phyloP scores from a whole-genome alignment of 2,797 vertebrate genomes.

The Amblyopsis hoosieri region DNA sequence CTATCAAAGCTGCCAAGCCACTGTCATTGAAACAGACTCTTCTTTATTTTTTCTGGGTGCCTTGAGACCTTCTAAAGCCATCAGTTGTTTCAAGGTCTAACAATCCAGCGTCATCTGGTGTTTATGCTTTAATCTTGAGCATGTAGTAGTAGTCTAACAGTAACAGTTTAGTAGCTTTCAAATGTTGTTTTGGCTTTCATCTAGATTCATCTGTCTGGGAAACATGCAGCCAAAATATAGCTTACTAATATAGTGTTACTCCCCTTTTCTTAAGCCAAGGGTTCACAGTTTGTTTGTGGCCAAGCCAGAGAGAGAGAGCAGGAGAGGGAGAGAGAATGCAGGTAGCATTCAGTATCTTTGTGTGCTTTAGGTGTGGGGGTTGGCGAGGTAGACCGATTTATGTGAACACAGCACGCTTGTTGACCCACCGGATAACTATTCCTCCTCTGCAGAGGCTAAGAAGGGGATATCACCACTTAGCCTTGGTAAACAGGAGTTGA shows the following conservation, averaged over 20 bases:
- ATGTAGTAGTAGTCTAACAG: not conserved
- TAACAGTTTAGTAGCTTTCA: no score
- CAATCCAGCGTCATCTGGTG: not conserved
- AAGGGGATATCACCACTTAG: slow-evolving; percentile 68
- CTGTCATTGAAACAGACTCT: not conserved
- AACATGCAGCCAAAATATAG: not conserved
- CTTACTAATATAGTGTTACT: not conserved
- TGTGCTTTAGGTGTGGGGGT: slow-evolving; percentile 20
- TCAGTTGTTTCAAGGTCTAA: not conserved
- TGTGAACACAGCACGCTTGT: slow-evolving; percentile 62
- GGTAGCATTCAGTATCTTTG: not conserved
- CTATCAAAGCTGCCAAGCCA: not conserved
- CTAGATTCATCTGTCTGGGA: not conserved
- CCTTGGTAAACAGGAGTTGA: slow-evolving; percentile 70
- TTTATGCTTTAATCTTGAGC: not conserved
- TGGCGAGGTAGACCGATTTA: slow-evolving; percentile 43
- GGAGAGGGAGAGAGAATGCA: no score
- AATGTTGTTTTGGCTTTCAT: not conserved
- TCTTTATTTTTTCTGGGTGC: not conserved
- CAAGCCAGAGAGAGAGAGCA: no score
- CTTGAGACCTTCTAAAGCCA: not conserved
- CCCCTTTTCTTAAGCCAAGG: no score
- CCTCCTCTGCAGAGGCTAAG: slow-evolving; percentile 53
- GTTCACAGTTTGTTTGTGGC: not conserved
- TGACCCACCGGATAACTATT: slow-evolving; percentile 62